Conservation (phyloP, 1,140 invertebrate species). For the Euschistus heros region DNA sequence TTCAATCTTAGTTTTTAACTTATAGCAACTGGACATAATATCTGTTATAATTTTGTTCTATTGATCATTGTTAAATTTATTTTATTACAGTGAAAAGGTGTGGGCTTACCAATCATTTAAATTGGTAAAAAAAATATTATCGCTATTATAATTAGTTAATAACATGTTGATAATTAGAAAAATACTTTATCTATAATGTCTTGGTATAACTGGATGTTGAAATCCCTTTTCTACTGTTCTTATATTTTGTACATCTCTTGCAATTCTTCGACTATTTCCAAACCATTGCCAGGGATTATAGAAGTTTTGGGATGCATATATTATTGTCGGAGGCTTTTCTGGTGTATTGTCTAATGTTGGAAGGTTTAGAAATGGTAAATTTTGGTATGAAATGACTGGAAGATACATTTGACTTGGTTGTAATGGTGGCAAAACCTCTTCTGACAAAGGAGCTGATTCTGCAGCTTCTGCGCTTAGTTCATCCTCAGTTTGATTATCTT, state of each 20-base stretch:
- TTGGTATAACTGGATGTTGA: slow-evolving; percentile 6
- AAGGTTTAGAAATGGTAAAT: not conserved
- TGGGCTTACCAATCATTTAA: too few species aligned
- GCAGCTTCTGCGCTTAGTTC: not conserved
- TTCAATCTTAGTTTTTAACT: too few species aligned
- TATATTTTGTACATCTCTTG: slow-evolving; percentile 11
- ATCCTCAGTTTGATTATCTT: not conserved
- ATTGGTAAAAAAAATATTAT: too few species aligned
- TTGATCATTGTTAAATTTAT: too few species aligned
- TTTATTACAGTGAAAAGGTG: too few species aligned
- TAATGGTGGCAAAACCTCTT: not conserved
- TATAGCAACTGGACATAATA: too few species aligned
- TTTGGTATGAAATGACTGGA: not conserved
- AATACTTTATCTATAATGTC: not conserved
- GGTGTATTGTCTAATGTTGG: not conserved
- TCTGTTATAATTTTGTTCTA: too few species aligned
- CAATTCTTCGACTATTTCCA: not conserved
- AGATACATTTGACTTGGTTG: not conserved
- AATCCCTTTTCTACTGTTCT: not conserved
- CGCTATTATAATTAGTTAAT: too few species aligned
- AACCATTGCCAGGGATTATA: slow-evolving; percentile 11
- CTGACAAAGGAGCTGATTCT: not conserved
- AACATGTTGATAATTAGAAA: too few species aligned
- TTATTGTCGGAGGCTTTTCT: slow-evolving; percentile 1
- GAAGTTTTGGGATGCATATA: slow-evolving; percentile 13